Percentiles rank a stretch among this genome's conserved stretches.
Evolutionary conservation across 2,113 vertebrate genomes (phyloP).

Genomic region (Ariopsis seemanni): DNA sequence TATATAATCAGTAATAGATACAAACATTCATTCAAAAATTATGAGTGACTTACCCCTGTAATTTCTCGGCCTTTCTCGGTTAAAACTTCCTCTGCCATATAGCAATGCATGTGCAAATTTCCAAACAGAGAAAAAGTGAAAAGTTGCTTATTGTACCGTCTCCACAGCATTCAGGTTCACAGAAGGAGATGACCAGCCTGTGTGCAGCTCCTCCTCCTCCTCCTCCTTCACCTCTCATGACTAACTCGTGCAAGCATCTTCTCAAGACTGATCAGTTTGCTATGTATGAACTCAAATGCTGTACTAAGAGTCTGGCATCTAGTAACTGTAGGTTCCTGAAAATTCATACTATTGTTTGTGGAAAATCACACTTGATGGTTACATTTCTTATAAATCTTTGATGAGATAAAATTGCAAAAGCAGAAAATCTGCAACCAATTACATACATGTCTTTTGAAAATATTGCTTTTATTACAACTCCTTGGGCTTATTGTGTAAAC

Average conservation of each 20-base stretch:
- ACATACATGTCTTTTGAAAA: neutral
- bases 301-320: neutral
- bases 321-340: neutral
- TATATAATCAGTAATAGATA: neutral
- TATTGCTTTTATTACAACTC: neutral
- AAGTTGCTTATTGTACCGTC: slow-evolving; percentile 17
- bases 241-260: neutral
- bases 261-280: neutral
- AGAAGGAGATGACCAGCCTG: neutral
- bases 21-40: neutral
- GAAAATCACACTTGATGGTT: neutral
- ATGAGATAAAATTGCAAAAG: neutral
- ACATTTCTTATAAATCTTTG: neutral
- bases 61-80: slow-evolving; percentile 55
- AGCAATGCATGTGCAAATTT: slow-evolving; percentile 15
- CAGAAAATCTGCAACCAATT: neutral
- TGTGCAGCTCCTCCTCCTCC: neutral
- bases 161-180: neutral
- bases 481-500: neutral
- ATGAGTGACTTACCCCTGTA: slow-evolving; percentile 63
- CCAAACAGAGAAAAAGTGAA: slow-evolving; percentile 1
- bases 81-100: slow-evolving; percentile 73
- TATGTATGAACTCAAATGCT: neutral
- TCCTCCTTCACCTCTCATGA: slow-evolving; percentile 5
- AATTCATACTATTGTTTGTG: neutral